These are phyloP conservation scores for Steinernema feltiae DNA, from an alignment of 1,140 invertebrate species.

Conservation along the genomic window DNA sequence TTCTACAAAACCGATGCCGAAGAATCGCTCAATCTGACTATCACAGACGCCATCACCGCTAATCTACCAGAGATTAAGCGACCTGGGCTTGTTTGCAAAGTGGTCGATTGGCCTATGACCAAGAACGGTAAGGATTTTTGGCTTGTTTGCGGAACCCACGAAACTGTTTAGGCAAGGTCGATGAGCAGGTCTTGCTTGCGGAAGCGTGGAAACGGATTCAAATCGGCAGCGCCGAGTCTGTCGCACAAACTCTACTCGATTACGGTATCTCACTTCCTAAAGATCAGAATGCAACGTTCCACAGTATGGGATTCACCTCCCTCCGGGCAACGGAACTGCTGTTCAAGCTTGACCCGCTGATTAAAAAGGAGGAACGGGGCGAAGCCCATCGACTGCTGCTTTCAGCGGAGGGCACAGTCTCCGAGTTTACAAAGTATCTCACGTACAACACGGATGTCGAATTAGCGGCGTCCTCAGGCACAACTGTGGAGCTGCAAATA, in stretches of 20 bases:
- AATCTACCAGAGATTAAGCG: neutral
- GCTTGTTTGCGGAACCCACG: too few species aligned
- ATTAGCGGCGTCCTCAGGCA: neutral
- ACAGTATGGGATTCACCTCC: neutral
- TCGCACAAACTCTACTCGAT: neutral
- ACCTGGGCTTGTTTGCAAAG: neutral
- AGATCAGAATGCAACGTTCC: neutral
- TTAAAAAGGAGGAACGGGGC: neutral
- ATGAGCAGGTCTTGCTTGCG: neutral
- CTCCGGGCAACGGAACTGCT: neutral
- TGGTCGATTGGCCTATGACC: neutral
- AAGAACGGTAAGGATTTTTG: neutral
- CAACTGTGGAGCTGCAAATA: neutral
- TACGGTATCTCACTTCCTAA: neutral
- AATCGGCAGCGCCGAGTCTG: neutral
- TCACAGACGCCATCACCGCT: neutral
- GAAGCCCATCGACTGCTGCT: neutral
- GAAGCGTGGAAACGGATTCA: neutral
- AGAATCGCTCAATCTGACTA: neutral
- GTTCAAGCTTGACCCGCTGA: conserved; percentile 2
- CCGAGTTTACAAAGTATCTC: neutral
- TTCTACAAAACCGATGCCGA: conserved; percentile 1
- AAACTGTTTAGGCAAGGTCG: conserved; percentile 3
- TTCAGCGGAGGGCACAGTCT: neutral
- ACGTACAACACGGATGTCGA: neutral